Conservation (phyloP, 2,797 vertebrate genomes). For the Octomys mimax region DNA sequence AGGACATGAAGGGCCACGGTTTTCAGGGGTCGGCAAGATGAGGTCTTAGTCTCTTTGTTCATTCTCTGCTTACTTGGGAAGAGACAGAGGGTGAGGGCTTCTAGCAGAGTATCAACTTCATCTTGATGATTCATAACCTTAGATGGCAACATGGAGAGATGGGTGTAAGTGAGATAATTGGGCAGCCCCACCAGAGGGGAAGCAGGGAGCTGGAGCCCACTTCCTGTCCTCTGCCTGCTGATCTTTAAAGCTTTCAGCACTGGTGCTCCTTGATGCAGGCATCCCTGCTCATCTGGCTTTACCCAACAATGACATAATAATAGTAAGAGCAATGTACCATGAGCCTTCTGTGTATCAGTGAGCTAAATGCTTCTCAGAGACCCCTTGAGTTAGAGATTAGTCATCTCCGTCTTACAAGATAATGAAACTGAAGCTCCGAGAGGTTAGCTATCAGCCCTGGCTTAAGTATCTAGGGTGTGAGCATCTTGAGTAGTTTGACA, state of each 20-base stretch:
- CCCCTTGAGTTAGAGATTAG: neutral
- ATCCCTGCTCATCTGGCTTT: neutral
- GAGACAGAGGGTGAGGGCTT: neutral
- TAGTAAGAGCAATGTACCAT: neutral
- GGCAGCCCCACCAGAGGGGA: neutral
- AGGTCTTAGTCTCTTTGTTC: neutral
- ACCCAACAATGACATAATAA: neutral
- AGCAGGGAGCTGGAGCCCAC: neutral
- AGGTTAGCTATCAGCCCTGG: neutral
- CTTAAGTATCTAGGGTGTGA: neutral
- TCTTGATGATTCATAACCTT: neutral
- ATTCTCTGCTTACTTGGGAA: neutral
- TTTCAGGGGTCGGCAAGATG: neutral
- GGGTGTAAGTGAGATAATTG: neutral
- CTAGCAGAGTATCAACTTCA: neutral
- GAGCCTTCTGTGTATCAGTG: neutral
- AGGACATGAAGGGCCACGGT: neutral
- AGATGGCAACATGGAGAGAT: neutral
- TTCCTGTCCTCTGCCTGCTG: neutral
- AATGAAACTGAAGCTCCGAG: neutral
- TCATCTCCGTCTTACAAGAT: neutral
- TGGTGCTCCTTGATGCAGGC: neutral
- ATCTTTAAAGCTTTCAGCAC: neutral
- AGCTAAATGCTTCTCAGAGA: neutral
- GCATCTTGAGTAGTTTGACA: neutral